Conservation (phyloP, 2,797 vertebrate species). For the Melanotaenia trifasciata region DNA sequence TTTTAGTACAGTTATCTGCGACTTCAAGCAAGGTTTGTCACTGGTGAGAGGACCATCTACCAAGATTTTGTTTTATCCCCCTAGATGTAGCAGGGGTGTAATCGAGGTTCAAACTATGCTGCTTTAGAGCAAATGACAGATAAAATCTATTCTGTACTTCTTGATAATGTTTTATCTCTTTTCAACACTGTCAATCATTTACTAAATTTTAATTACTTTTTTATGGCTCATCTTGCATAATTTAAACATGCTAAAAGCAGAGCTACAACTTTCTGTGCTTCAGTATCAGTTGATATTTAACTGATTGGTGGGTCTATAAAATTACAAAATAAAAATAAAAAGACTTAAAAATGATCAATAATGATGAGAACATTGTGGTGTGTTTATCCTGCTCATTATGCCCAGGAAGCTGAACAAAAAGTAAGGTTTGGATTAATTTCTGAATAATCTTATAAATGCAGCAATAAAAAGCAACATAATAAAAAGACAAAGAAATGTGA, state of each 20-base stretch:
- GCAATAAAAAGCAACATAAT: too few relatives aligned
- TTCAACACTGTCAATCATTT: too few relatives aligned
- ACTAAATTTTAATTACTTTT: too few relatives aligned
- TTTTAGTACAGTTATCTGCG: accelerated
- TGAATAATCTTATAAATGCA: too few relatives aligned
- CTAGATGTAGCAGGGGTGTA: too few relatives aligned
- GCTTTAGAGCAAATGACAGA: neutral
- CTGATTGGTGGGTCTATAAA: neutral
- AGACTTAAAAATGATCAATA: neutral
- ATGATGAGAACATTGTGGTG: neutral
- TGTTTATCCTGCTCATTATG: neutral
- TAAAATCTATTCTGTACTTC: neutral
- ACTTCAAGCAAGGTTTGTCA: too few relatives aligned
- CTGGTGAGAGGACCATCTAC: neutral
- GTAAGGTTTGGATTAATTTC: too few relatives aligned
- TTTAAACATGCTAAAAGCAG: neutral
- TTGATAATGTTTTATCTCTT: too few relatives aligned
- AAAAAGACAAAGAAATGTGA: too few relatives aligned
- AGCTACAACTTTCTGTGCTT: neutral
- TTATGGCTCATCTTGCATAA: neutral
- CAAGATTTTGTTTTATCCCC: neutral
- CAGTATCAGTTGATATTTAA: neutral
- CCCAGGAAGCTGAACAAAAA: neutral
- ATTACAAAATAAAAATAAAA: neutral
- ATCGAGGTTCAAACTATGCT: neutral